A percentile compares a stretch with the other conserved stretches of the same genome.
Conservation (phyloP, 1,140 invertebrate species). For the Zelostemma sp. region DNA sequence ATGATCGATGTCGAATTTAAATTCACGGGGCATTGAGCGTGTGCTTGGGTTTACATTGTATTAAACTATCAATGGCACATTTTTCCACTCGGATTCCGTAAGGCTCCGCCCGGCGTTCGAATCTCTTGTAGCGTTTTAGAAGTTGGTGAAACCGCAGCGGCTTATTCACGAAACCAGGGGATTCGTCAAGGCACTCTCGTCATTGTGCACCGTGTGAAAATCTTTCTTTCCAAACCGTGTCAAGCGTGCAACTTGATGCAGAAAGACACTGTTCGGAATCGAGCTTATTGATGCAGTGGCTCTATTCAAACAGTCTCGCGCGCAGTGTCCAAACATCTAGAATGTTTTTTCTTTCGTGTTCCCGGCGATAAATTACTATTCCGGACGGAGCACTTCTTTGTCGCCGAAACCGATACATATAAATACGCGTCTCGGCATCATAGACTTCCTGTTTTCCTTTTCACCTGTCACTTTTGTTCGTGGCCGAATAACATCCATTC, state of each 20-base stretch:
- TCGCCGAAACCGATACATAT: slow-evolving; percentile 24
- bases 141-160: slow-evolving; percentile 35
- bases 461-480: slow-evolving; percentile 29
- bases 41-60: neutral
- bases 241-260: slow-evolving; percentile 4
- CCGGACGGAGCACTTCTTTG: slow-evolving; percentile 13
- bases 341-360: slow-evolving; percentile 25
- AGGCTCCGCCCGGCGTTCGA: slow-evolving; percentile 3
- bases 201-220: slow-evolving; percentile 40
- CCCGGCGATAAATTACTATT: slow-evolving; percentile 35
- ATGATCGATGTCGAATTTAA: too few relatives aligned
- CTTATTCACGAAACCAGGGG: slow-evolving; percentile 15
- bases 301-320: slow-evolving; percentile 33
- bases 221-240: slow-evolving; percentile 16
- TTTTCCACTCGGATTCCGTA: slow-evolving; percentile 10
- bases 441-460: slow-evolving; percentile 27
- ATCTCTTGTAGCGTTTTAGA: slow-evolving; percentile 27
- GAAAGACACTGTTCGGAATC: slow-evolving; percentile 16
- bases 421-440: slow-evolving; percentile 15
- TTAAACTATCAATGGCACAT: slow-evolving; percentile 12
- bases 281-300: slow-evolving; percentile 38
- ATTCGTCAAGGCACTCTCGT: slow-evolving; percentile 7
- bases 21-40: neutral
- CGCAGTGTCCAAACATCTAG: slow-evolving; percentile 55
- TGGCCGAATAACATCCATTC: slow-evolving; percentile 19